Evolutionary conservation across 2,888 invertebrate species (phyloP), one percentile per base, ranked within the genome.

Genomic region (Apamea crenata): DNA sequence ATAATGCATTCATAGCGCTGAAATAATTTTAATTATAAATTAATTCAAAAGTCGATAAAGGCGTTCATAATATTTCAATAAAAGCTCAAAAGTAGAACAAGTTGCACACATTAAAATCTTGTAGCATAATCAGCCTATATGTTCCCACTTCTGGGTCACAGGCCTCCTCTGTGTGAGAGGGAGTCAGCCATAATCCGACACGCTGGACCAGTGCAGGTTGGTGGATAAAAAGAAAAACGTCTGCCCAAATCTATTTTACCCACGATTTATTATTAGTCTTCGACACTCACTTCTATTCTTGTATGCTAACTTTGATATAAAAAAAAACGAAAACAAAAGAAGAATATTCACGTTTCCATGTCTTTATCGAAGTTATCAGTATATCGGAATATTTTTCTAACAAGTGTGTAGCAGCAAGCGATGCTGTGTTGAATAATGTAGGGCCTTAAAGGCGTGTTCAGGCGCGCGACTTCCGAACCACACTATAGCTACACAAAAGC

Each of bases 371-470:
- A 69, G 44, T 59, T 70, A 73, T 66, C 61, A 56, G 69, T 73
- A 65, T 47, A 74, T 29, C 53, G 14, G 65, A 83, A 80, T 75
- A 70, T 80, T 83, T 73, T 61, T 83, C 65, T 78, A 80, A 69
- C 80, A 74, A 83, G 29, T 69, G 65, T 75, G 56, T 72, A 65
- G 32, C 10, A 47, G 65, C 72, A 36, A 70, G n/a, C 61, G 53
- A 21, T n/a, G 61, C 73, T 78, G 74, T 71, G 47, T 71, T 84
- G 76, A 83, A 84, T 83, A 77, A 80, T 80, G 63, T 83, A 84
- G 59, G 56, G 36, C n/a, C 7, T 8, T 47, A n/a, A 5, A 36
- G 21, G 4, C 3, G 3, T 29, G 36, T 67, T 44, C 67, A 68
- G 59, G 77, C 67, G 16, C 5, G 21, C 65, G 2, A 84, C n/a